Evolutionary conservation across 2,797 vertebrate genomes (phyloP), one percentile per base, ranked within the genome.

Genomic region (Rhinichthys osculus): DNA sequence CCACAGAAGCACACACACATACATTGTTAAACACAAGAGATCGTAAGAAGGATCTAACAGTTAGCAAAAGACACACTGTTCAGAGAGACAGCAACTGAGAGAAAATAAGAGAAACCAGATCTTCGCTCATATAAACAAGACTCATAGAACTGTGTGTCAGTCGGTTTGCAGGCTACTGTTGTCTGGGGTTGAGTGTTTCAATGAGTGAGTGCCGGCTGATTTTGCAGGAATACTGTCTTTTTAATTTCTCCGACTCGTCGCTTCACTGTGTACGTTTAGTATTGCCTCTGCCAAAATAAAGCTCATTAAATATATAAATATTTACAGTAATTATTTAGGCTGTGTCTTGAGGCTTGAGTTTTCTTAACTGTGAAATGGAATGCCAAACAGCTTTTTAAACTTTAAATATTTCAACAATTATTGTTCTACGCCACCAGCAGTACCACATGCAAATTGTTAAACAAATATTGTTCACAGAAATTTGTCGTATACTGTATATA

Each of bases 251-350:
- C 3, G 5, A 50, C 23, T 76, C 72, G 69, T 50, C 19, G 59
- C 59, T 52, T 30, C 3, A 16, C 23, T 66, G 57, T 76, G 27
- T 74, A 11, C 30, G 40, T 74, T 83, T 66, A 67, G 44, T 3
- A 67, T 54, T 54, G 44, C 59, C 82, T 77, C 44, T 4, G 21
- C 57, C 19, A 83, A 83, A 77, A 19, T 47, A 77, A 54, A 66
- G 44, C 82, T 77, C 33, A 38, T 52, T 76, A 84, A 77, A 69
- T 77, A 50, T 83, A 52, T 67, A 54, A 30, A 77, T 64, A 67
- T 84, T 50, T 77, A 50, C 82, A 5, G 35, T 67, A 84, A 77
- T 67, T 84, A 84, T 84, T 52, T 66, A 76, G 9, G 5, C 23
- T 52, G 27, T 35, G 71, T 67, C 72, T 67, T 67, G 72, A 84